Percentiles rank a stretch among this genome's conserved stretches.
Evolutionary conservation across 1,140 invertebrate genomes (phyloP).

Genomic region (Steinernema feltiae): DNA sequence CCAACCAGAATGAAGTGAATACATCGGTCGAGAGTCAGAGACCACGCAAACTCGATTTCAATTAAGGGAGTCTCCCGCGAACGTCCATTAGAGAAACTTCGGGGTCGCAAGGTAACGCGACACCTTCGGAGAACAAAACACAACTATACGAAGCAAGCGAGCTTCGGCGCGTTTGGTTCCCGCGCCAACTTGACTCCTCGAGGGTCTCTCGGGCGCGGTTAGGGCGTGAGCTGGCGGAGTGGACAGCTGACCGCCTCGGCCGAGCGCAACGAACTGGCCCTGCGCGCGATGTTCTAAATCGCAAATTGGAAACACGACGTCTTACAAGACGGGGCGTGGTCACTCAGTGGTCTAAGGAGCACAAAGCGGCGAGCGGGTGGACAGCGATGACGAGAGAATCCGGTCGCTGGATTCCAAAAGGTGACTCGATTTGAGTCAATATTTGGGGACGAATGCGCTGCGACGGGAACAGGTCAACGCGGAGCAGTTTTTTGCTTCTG

Average conservation of each 20-base stretch:
- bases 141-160: too few species aligned
- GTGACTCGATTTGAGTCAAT: slow-evolving; percentile 5
- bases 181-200: background rate
- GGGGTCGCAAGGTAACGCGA: too few species aligned
- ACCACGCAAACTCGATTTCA: too few species aligned
- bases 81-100: too few species aligned
- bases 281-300: background rate
- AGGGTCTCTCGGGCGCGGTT: background rate
- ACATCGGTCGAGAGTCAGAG: too few species aligned
- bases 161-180: too few species aligned
- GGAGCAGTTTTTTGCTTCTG: background rate
- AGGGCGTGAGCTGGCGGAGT: background rate
- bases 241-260: background rate
- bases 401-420: background rate
- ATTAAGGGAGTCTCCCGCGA: too few species aligned
- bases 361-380: background rate
- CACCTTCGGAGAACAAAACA: too few species aligned
- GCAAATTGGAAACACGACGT: slow-evolving; percentile 7
- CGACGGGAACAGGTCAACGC: background rate
- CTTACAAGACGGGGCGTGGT: background rate
- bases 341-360: background rate
- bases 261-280: background rate
- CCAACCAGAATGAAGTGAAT: too few species aligned
- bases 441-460: background rate
- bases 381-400: background rate